Evolutionary conservation across 2,888 invertebrate genomes (phyloP).

Genomic region (Anoncus sp.): DNA sequence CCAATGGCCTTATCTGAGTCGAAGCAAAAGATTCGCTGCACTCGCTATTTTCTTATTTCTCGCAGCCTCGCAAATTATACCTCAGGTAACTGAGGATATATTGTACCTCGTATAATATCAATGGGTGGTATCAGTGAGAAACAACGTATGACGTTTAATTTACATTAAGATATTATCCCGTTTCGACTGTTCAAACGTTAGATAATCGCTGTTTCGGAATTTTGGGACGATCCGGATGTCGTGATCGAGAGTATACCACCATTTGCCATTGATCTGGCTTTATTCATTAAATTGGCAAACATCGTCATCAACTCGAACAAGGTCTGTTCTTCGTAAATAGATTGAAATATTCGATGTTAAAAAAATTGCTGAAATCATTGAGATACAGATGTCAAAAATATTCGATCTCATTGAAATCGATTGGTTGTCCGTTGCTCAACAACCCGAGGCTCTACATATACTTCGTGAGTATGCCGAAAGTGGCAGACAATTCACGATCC

Average conservation of each 20-base stretch:
- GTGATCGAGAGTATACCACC: conserved; percentile 44
- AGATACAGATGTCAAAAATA: conserved; percentile 43
- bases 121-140: no score
- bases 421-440: conserved; percentile 16
- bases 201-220: conserved; percentile 44
- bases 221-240: conserved; percentile 13
- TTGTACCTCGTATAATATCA: no score
- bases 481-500: conserved; percentile 44
- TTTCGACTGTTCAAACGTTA: conserved; percentile 10
- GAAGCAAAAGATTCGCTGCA: conserved; percentile 9
- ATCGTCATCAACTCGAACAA: conserved; percentile 28
- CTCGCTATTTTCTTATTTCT: conserved; percentile 28
- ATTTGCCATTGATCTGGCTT: conserved; percentile 37
- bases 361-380: not conserved
- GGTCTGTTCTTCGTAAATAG: conserved; percentile 18
- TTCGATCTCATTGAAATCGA: conserved; percentile 39
- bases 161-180: no score
- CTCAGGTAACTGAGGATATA: no score
- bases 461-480: conserved; percentile 37
- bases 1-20: conserved; percentile 46
- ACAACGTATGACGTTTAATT: no score
- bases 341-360: not conserved
- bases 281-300: conserved; percentile 35
- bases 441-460: conserved; percentile 22
- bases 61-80: conserved; percentile 38